Conservation (phyloP, 2,888 invertebrate species). For the Trypoxylon attenuatum region DNA sequence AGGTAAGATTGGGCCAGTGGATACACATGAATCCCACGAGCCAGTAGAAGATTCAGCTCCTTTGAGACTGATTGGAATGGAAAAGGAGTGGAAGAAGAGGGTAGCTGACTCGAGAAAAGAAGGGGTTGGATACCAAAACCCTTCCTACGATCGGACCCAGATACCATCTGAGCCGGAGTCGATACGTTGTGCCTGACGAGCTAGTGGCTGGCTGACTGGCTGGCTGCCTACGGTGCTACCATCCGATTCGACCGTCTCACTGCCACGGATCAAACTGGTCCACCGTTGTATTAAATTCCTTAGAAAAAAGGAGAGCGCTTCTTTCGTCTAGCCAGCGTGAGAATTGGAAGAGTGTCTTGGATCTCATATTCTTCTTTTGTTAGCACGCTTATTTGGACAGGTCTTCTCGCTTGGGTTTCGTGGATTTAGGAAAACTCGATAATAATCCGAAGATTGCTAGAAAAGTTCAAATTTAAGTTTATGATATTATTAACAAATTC, state of each 20-base stretch:
- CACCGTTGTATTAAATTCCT: conserved; percentile 35
- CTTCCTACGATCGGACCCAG: conserved; percentile 52
- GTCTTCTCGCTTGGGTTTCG: too few species aligned
- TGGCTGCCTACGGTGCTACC: conserved; percentile 26
- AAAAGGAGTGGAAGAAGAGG: conserved; percentile 49
- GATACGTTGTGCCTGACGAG: conserved; percentile 60
- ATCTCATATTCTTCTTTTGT: too few species aligned
- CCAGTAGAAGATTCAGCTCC: conserved; percentile 30
- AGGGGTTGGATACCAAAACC: conserved; percentile 54
- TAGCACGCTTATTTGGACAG: too few species aligned
- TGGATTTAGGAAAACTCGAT: too few species aligned
- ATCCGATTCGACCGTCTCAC: conserved; percentile 8
- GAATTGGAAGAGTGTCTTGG: too few species aligned
- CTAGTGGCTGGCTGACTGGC: conserved; percentile 23
- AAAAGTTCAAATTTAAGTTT: too few species aligned
- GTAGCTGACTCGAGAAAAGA: conserved; percentile 49
- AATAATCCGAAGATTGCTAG: too few species aligned
- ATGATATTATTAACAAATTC: too few species aligned
- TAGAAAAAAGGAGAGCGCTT: not conserved
- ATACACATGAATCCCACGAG: conserved; percentile 55
- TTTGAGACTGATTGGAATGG: conserved; percentile 59
- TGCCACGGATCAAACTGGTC: conserved; percentile 29
- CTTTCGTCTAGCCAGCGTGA: conserved; percentile 42
- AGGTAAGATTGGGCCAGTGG: conserved; percentile 56
- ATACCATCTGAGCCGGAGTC: conserved; percentile 47